Base-by-base conservation (phyloP, 2,797 vertebrate species). In the Channallabes apus region DNA sequence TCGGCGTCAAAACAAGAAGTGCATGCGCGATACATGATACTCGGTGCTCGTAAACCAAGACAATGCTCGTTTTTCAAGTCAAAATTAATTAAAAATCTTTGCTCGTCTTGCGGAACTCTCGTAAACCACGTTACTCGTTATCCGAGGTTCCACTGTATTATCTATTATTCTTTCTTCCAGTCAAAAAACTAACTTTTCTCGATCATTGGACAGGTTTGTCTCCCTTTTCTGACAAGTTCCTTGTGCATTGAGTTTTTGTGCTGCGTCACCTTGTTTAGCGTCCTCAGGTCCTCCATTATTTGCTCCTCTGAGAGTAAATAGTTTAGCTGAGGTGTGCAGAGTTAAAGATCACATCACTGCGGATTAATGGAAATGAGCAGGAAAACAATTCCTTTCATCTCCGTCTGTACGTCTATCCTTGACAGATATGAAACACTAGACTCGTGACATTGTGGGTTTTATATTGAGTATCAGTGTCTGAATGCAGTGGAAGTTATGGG, bases 251-350 rank as follows among this genome's bases (percentile, higher is more conserved):
- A 41, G 38, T 32, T 61, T 61, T 2, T 58, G 17, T 46, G n/a
- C 67, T 12, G n/a, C 18, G 29, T 86, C 89, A 98, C 98, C 95
- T 99, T 99, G 92, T 99, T 99, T 87, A 99, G 93, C 0, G 96
- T 98, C 91, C 98, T 95, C 88, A 99, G 93, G 91, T 99, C 98
- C 91, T 99, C 98, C 97, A 98, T 97, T 92, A 99, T 99, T 92
- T 99, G 98, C 76, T 99, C 98, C 72, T 99, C 98, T 87, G 97
- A 97, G 89, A 99, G 93, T 92, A 99, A 94, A 88, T 99, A 99
- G 93, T 99, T 99, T 81, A 99, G 93, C 96, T 72, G 69, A 88
- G 97, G 97, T 98, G 85, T 78, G 90, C 64, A 22, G 90, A 92
- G 93, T 98, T 92, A 97, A 95, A 92, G 95, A 91, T 61, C 8